Evolutionary conservation across 2,888 invertebrate genomes (phyloP), one percentile per base, ranked within the genome.

Genomic region (Troilus luridus): DNA sequence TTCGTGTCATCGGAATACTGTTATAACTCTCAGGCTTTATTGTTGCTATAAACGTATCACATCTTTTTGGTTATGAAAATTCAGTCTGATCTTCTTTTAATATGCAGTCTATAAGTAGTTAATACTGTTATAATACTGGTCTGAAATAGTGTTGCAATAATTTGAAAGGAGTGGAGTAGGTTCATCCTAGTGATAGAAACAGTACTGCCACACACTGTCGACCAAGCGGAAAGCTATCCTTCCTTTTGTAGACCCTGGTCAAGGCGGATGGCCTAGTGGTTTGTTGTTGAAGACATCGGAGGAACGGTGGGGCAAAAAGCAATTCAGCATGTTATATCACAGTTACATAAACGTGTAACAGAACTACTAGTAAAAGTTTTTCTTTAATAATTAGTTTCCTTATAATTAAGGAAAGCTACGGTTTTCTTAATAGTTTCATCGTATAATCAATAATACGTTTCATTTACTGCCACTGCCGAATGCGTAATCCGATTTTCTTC

Each of bases 241-340:
- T 77, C 72, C 72, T 77, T 41, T 77, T 77, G 41, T 77, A 41
- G 41, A 77, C 72, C 72, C 72, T 77, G 72, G 72, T 77, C 72
- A 77, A 77, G 72, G 72, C 72, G 72, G 41, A 77, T 77, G 27
- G 72, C 41, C 17, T 77, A 41, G 17, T 77, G 27, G 12, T 77
- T 41, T 77, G 1, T 17, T 41, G 27, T 77, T 77, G 72, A 77
- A 77, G 72, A 77, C 72, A 41, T 41, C 17, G 27, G 41, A 77
- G 72, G 72, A 77, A 77, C 41, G 41, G 41, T 41, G 72, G 14
- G 41, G 72, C 8, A 77, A 77, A 77, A 19, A 41, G 72, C 72
- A 27, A 77, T 77, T 77, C 8, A 17, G 41, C 19, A 0, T 41
- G 27, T 77, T 72, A 41, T 77, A 8, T 41, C 41, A 77, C 10